Evolutionary conservation across 1,140 invertebrate species (phyloP), one percentile per base, ranked within the genome.

Genomic region (Aphaenogaster rudis): DNA sequence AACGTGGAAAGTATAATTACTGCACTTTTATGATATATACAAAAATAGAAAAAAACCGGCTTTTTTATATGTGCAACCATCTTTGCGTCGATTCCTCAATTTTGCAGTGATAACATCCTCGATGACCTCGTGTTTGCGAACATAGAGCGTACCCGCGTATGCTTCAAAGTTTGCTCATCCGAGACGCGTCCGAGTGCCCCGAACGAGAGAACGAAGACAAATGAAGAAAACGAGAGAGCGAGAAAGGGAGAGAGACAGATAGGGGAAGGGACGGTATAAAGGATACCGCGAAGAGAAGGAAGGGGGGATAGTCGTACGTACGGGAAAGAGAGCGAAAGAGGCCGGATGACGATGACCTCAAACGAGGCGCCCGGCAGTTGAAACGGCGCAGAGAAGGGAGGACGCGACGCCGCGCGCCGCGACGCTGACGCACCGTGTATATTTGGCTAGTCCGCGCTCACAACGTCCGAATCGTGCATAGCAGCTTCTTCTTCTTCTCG

Each of bases 381-480:
- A 72, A 84, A 90, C 88, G 90, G 91, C 72, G 91, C 86, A 92
- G 92, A 50, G 92, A 93, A 93, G 92, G 92, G 93, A 93, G 92
- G 88, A 93, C 91, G 93, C 93, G 93, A 94, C 93, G 93, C 93
- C 91, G 93, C 93, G 92, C 93, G 91, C 94, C 94, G 93, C 94
- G 94, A 94, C 94, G 94, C 94, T 94, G 94, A 94, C 93, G 93
- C 93, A 94, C 94, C 91, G 92, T 85, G 92, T 94, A 94, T 92
- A 93, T 91, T 91, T 91, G 90, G 90, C 90, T 57, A 77, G 85
- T 72, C 69, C 33, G 42, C 87, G 67, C 86, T 88, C 86, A 90
- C 89, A 57, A 91, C 87, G 90, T 89, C 86, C 88, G 87, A 88
- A 91, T 89, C 90, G 71, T 82, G 61, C 79, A 81, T 66, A 48